Base-by-base conservation (phyloP, 1,140 invertebrate genomes). In the Notospermus geniculatus region DNA sequence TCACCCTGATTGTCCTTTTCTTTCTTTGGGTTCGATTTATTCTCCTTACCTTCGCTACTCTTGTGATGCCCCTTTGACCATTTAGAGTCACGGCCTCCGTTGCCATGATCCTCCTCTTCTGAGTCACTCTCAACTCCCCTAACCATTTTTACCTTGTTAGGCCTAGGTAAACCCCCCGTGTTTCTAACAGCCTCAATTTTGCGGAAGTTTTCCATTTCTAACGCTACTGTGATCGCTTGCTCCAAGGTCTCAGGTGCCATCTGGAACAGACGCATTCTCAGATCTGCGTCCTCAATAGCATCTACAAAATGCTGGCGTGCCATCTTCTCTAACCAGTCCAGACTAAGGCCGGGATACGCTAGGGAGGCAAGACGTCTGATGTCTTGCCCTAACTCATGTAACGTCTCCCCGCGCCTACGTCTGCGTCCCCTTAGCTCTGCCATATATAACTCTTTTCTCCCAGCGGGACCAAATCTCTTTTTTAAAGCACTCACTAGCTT, bases 321-420 rank as follows among this genome's bases (percentile, higher is more conserved):
- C n/a, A n/a, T n/a, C n/a, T 58, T 67, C n/a, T 69, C 65, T 23
- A 45, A 25, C 1, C 65, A 54, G 19, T 70, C 62, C 2, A 22
- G 17, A 15, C 57, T 50, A 7, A 59, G 57, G n/a, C 32, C 63
- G 1, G 62, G 57, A 23, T 64, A 64, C 2, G 57, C 62, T 28
- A 60, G 30, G 39, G 58, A 53, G 15, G 41, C 29, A 9, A 60
- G 29, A 28, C 57, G 25, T 28, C 59, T 57, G 25, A 65, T 62
- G 22, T 32, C 54, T 25, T 65, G 59, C 1, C 59, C 59, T 41
- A 65, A 57, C 36, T 61, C 55, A n/a, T 36, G 55, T 22, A 65
- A 28, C 11, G 59, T 45, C 39, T 57, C 63, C 7, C 28, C 28
- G 13, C 59, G n/a, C 23, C 52, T 57, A 29, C 46, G 29, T 32